Percentiles rank a stretch among this genome's conserved stretches.
Evolutionary conservation across 2,797 vertebrate genomes (phyloP).

Genomic region (Psittacula echo): DNA sequence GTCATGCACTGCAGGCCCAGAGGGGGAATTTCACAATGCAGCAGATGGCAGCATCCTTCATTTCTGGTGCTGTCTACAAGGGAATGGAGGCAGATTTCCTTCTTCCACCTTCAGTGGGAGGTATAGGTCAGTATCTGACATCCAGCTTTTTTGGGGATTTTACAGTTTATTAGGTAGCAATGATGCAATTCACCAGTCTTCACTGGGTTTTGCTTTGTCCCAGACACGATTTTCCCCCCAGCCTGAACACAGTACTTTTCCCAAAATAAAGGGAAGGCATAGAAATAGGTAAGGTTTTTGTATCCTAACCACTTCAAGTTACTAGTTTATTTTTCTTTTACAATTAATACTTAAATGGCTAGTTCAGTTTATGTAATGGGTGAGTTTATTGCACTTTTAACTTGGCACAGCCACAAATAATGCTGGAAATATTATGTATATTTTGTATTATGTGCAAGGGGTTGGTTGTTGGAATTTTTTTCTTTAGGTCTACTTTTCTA

Average conservation of each 20-base stretch:
- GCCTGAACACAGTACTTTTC: not conserved
- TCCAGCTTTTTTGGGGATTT: conserved; percentile 8
- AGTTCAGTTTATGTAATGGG: conserved; percentile 37
- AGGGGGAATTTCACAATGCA: not conserved
- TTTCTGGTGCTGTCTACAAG: not conserved
- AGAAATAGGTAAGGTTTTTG: conserved; percentile 13
- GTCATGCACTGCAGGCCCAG: not conserved
- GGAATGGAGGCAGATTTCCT: not conserved
- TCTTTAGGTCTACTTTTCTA: conserved; percentile 5
- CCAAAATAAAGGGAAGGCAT: not conserved
- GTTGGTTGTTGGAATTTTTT: not conserved
- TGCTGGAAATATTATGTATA: conserved; percentile 62
- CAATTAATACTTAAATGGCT: conserved; percentile 12
- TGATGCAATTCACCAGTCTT: not conserved
- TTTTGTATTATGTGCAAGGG: conserved; percentile 41
- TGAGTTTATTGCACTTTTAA: conserved; percentile 67
- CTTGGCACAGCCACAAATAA: conserved; percentile 36
- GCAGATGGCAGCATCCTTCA: not conserved
- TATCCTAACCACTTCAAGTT: conserved; percentile 42
- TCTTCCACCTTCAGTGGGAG: not conserved
- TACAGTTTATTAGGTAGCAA: not conserved
- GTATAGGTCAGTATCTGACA: not conserved
- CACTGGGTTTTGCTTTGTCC: not conserved
- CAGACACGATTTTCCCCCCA: not conserved
- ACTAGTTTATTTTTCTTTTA: conserved; percentile 9